phyloP scores from a whole-genome alignment of 2,113 vertebrate species.

The Rhineura floridana region DNA sequence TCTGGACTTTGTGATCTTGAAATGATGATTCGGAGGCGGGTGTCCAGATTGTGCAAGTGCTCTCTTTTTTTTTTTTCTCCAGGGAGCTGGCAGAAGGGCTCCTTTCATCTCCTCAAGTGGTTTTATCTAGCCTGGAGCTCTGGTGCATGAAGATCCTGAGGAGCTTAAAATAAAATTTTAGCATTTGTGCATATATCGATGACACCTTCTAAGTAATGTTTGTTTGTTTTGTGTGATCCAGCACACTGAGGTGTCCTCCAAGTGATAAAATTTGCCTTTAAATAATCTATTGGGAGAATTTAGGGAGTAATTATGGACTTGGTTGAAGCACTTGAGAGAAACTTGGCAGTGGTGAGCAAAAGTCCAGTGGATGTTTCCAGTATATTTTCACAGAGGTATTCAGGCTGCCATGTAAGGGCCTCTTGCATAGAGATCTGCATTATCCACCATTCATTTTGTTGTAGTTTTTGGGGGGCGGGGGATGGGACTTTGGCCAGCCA shows the following conservation, averaged over 20 bases:
- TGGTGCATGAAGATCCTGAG: constrained; percentile 48
- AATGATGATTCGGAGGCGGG: not conserved
- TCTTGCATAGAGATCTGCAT: constrained; percentile 41
- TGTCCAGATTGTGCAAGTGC: constrained; percentile 25
- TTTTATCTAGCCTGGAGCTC: constrained; percentile 35
- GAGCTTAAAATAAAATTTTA: constrained; percentile 54
- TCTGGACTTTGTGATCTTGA: constrained; percentile 16
- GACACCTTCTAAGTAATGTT: constrained; percentile 29
- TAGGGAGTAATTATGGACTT: constrained; percentile 26
- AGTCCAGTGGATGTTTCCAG: not conserved
- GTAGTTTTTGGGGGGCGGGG: not conserved
- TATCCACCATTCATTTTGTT: constrained; percentile 18
- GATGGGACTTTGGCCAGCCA: constrained; percentile 13
- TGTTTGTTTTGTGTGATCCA: constrained; percentile 50
- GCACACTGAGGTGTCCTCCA: constrained; percentile 29
- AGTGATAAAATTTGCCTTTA: constrained; percentile 30
- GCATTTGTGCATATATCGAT: constrained; percentile 60
- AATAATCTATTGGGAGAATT: constrained; percentile 15
- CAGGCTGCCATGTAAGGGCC: not conserved
- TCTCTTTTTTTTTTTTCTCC: not conserved
- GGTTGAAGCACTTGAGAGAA: constrained; percentile 24
- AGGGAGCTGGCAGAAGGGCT: not conserved
- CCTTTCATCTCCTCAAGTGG: constrained; percentile 22
- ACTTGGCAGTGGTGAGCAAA: not conserved
- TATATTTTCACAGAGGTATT: constrained; percentile 10